Percentiles rank a stretch among this genome's conserved stretches.
These are phyloP conservation scores for Odobenus rosmarus DNA, from an alignment of 2,113 vertebrate species.

Conservation along the genomic window DNA sequence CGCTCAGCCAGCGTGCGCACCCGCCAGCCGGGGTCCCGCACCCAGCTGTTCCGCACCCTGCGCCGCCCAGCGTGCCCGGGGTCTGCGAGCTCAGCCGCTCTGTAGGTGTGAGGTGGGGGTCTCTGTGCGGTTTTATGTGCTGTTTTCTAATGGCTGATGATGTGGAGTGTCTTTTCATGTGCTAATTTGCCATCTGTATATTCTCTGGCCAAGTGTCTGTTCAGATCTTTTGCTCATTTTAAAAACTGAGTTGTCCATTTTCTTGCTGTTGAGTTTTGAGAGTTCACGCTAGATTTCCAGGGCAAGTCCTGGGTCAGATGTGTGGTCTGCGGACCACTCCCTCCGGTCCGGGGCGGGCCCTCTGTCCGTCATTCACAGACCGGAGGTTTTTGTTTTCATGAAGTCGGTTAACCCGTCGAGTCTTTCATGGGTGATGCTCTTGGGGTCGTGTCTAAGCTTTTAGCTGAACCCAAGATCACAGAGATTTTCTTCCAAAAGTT, in stretches of 20 bases:
- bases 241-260: not conserved
- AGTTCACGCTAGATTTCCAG: accelerated
- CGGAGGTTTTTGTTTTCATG: accelerated
- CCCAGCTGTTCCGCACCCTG: not conserved
- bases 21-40: not conserved
- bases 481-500: not conserved
- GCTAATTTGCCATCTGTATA: accelerated
- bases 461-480: not conserved
- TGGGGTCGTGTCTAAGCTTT: not conserved
- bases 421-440: not conserved
- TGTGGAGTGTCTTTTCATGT: accelerated
- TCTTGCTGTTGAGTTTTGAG: not conserved
- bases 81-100: accelerated
- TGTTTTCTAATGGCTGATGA: accelerated
- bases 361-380: accelerated
- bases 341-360: accelerated
- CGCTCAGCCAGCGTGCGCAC: accelerated
- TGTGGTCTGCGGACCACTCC: accelerated
- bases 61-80: accelerated
- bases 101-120: accelerated
- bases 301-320: accelerated
- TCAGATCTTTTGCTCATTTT: not conserved
- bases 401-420: accelerated
- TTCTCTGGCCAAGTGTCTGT: not conserved
- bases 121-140: accelerated